Conservation (phyloP, 1,140 invertebrate species). For the Drosophila persimilis region DNA sequence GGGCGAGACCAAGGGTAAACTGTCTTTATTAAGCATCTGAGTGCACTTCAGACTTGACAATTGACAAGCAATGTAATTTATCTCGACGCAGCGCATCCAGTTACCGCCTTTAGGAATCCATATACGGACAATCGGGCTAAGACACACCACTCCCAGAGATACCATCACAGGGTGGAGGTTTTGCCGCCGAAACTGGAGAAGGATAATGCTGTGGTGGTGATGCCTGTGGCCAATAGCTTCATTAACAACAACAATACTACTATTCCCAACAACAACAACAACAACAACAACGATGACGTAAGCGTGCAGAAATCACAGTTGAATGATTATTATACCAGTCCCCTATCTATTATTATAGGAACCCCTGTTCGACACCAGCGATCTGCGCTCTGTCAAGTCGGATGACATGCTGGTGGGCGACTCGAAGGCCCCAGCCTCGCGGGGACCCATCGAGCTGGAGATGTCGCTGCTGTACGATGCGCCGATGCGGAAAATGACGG, state of each 20-base stretch:
- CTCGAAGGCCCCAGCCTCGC: slow-evolving; percentile 36
- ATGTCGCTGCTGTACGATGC: slow-evolving; percentile 95
- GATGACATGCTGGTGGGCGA: slow-evolving; percentile 67
- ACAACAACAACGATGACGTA: slow-evolving; percentile 83
- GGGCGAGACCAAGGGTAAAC: slow-evolving; percentile 78
- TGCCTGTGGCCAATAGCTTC: slow-evolving; percentile 46
- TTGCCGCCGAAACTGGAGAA: slow-evolving; percentile 50
- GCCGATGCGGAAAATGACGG: slow-evolving; percentile 94
- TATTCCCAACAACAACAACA: slow-evolving; percentile 42
- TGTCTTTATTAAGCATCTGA: neutral
- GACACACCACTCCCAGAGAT: slow-evolving; percentile 52
- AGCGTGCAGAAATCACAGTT: slow-evolving; percentile 4
- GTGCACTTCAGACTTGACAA: neutral
- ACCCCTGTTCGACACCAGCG: slow-evolving; percentile 83
- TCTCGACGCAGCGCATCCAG: slow-evolving; percentile 24
- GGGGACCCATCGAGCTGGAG: slow-evolving; percentile 88
- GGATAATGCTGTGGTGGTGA: slow-evolving; percentile 60
- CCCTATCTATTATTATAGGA: slow-evolving; percentile 67
- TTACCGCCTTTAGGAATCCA: slow-evolving; percentile 51
- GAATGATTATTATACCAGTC: slow-evolving; percentile 10
- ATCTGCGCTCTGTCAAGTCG: slow-evolving; percentile 81
- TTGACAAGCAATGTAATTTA: slow-evolving; percentile 16
- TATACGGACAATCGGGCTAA: slow-evolving; percentile 56
- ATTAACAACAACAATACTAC: slow-evolving; percentile 49
- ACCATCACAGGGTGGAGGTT: slow-evolving; percentile 63